These are phyloP conservation scores for Drosophila pruinosa DNA, from an alignment of 1,140 invertebrate species.

Conservation along the genomic window DNA sequence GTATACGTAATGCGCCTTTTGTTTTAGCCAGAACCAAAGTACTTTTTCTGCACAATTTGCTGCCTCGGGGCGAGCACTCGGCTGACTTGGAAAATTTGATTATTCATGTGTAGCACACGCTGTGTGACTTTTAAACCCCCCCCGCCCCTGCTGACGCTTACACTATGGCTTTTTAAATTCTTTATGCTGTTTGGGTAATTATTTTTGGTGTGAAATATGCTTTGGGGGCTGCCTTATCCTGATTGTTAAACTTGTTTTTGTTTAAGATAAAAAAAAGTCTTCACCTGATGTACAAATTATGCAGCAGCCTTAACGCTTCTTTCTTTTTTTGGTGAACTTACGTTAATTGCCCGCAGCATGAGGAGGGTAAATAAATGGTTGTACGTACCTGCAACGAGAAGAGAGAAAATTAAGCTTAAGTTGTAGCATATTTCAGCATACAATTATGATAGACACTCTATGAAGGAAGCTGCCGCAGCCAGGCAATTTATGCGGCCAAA, in stretches of 20 bases:
- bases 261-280: not conserved
- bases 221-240: conserved; percentile 34
- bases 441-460: conserved; percentile 16
- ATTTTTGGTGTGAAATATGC: conserved; percentile 59
- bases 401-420: not conserved
- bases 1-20: conserved; percentile 41
- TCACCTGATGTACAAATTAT: conserved; percentile 16
- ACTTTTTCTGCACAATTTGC: conserved; percentile 26
- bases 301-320: conserved; percentile 5
- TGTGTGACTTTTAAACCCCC: not conserved
- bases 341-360: conserved; percentile 12
- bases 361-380: not conserved
- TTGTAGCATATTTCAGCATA: conserved; percentile 3
- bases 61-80: not conserved
- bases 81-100: conserved; percentile 42
- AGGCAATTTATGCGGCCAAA: not conserved
- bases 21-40: conserved; percentile 8
- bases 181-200: conserved; percentile 53
- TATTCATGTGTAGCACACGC: conserved; percentile 39
- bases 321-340: conserved; percentile 13
- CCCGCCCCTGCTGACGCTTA: not conserved
- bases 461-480: not conserved
- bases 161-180: not conserved
- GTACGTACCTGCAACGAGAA: conserved; percentile 40
- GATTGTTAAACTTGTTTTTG: conserved; percentile 37